phyloP scores from a whole-genome alignment of 30 jellyfish, hydroid and myxozoan genomes.

The Cassiopea xamachana region DNA sequence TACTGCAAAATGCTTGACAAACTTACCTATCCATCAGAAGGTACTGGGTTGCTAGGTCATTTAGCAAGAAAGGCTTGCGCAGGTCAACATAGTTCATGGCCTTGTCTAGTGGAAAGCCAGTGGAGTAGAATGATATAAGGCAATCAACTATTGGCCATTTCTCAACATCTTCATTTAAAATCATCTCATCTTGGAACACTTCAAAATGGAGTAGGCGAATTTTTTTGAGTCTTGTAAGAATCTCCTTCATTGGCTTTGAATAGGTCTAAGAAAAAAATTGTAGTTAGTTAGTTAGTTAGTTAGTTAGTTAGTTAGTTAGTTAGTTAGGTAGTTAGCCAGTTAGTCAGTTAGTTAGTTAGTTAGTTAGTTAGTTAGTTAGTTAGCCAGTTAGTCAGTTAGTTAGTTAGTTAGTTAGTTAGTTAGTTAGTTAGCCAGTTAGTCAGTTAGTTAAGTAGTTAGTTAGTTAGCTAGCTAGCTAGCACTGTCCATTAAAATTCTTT shows the following conservation, averaged over 20 bases:
- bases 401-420: too few relatives aligned
- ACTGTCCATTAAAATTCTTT: not conserved
- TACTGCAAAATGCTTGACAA: too few relatives aligned
- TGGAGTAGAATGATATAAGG: slow-evolving; percentile 92
- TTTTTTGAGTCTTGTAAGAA: slow-evolving; percentile 81
- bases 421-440: too few relatives aligned
- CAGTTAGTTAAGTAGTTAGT: too few relatives aligned
- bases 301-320: not conserved
- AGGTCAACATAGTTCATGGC: slow-evolving; percentile 95
- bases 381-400: too few relatives aligned
- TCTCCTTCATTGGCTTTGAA: slow-evolving; percentile 99
- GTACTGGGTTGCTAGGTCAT: slow-evolving; percentile 93
- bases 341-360: too few relatives aligned
- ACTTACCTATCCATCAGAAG: slow-evolving; percentile 88
- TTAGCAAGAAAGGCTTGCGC: slow-evolving; percentile 88
- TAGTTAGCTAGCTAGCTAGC: not conserved
- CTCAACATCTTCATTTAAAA: slow-evolving; percentile 91
- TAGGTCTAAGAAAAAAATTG: slow-evolving; percentile 62
- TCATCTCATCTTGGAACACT: slow-evolving; percentile 95
- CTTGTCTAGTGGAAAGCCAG: slow-evolving; percentile 96
- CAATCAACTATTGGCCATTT: slow-evolving; percentile 99
- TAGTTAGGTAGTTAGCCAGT: too few relatives aligned
- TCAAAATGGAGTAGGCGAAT: slow-evolving; percentile 79
- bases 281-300: not conserved
- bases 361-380: too few relatives aligned